Evolutionary conservation across 2,797 vertebrate genomes (phyloP).

Genomic region (Myotis pilosus): DNA sequence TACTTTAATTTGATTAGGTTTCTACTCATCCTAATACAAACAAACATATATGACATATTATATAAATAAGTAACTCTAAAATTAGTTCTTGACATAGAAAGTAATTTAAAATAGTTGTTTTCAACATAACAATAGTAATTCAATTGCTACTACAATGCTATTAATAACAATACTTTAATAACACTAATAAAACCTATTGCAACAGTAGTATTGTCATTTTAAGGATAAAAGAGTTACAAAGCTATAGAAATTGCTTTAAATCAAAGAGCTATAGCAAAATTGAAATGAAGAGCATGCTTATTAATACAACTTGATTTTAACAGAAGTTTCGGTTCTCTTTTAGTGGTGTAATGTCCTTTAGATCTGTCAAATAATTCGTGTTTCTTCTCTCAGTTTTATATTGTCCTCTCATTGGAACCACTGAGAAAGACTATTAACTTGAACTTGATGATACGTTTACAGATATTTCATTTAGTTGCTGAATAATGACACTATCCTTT

Average conservation of each 20-base stretch:
- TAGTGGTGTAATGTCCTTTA: background rate
- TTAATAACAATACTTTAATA: background rate
- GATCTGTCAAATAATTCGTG: rapidly evolving
- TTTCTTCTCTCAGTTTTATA: background rate
- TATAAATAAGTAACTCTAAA: constrained; percentile 68
- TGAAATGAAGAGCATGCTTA: constrained; percentile 33
- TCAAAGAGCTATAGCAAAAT: constrained; percentile 51
- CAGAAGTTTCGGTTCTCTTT: rapidly evolving
- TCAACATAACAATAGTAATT: constrained; percentile 75
- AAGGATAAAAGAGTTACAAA: constrained; percentile 39
- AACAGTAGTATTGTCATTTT: constrained; percentile 58
- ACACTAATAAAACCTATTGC: constrained; percentile 23
- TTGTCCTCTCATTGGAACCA: background rate
- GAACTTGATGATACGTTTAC: constrained; percentile 60
- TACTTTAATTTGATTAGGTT: constrained; percentile 63
- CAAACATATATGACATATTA: constrained; percentile 58
- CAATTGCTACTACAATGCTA: constrained; percentile 66
- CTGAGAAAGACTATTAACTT: constrained; percentile 29
- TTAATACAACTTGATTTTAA: background rate
- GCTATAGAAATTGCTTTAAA: constrained; percentile 59
- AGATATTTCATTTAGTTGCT: constrained; percentile 18
- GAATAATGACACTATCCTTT: constrained; percentile 56
- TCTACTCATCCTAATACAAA: constrained; percentile 69
- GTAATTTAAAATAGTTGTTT: constrained; percentile 78
- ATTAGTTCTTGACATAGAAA: constrained; percentile 73